phyloP scores from a whole-genome alignment of 2,888 invertebrate genomes.

The Pyralis farinalis region DNA sequence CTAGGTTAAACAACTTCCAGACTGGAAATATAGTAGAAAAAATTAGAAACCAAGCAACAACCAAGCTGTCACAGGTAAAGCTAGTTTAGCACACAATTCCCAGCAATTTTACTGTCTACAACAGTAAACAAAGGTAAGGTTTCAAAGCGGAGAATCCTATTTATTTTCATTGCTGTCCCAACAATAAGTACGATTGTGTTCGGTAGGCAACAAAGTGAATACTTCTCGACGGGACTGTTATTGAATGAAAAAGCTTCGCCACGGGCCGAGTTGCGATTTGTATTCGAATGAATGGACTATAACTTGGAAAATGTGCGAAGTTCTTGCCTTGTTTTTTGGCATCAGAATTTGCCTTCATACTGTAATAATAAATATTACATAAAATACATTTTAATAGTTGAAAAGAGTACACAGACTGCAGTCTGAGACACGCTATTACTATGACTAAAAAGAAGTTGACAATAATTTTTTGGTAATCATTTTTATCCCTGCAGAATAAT shows the following conservation, averaged over 20 bases:
- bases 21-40: too few relatives aligned
- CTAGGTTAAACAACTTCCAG: too few relatives aligned
- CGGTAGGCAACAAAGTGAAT: constrained; percentile 53
- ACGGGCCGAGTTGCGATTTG: constrained; percentile 51
- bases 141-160: constrained; percentile 40
- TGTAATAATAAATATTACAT: too few relatives aligned
- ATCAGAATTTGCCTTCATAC: too few relatives aligned
- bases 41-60: too few relatives aligned
- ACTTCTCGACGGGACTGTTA: constrained; percentile 34
- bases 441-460: too few relatives aligned
- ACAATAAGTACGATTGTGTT: constrained; percentile 56
- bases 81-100: constrained; percentile 1
- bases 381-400: too few relatives aligned
- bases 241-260: constrained; percentile 56
- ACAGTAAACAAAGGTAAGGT: constrained; percentile 10
- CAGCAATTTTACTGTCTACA: background rate
- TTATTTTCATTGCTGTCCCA: constrained; percentile 62
- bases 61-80: background rate
- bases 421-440: too few relatives aligned
- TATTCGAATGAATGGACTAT: constrained; percentile 67
- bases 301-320: constrained; percentile 34
- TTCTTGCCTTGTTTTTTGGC: constrained; percentile 18
- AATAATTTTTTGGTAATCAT: too few relatives aligned
- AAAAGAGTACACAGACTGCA: too few relatives aligned
- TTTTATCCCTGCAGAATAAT: too few relatives aligned